These are phyloP conservation scores for Strigops habroptila DNA, from an alignment of 2,113 vertebrate genomes.

Conservation along the genomic window DNA sequence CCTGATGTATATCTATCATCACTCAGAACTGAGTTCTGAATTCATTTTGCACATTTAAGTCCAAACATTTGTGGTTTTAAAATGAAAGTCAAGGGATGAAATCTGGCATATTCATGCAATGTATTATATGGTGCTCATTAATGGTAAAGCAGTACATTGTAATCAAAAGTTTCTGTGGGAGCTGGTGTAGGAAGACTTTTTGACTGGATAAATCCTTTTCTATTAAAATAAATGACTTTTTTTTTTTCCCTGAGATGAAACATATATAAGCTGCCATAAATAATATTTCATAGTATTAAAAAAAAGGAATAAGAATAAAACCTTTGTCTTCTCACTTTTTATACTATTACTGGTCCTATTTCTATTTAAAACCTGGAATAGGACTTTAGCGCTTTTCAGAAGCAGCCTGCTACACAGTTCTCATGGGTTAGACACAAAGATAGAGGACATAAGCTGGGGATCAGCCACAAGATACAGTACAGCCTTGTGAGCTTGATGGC, in stretches of 20 bases:
- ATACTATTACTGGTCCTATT: not conserved
- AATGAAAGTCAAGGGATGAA: constrained; percentile 42
- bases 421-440: not conserved
- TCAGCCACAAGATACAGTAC: not conserved
- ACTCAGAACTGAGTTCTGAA: constrained; percentile 16
- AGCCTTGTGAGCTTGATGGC: not conserved
- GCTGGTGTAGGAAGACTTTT: constrained; percentile 13
- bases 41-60: constrained; percentile 33
- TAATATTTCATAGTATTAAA: constrained; percentile 14
- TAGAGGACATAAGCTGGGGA: not conserved
- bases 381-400: not conserved
- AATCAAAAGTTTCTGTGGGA: constrained; percentile 65
- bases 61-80: constrained; percentile 48
- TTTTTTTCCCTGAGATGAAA: constrained; percentile 53
- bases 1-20: not conserved
- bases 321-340: constrained; percentile 18
- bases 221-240: constrained; percentile 56
- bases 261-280: constrained; percentile 8
- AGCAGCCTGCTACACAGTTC: not conserved
- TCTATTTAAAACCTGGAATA: not conserved
- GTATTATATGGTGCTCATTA: constrained; percentile 60
- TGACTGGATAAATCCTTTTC: constrained; percentile 55
- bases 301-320: not conserved
- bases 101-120: constrained; percentile 41
- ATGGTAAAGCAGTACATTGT: not conserved